Evolutionary conservation across 92 coral and sea anemone genomes (phyloP), one percentile per base, ranked within the genome.

Genomic region (Epizoanthus illoricatus): DNA sequence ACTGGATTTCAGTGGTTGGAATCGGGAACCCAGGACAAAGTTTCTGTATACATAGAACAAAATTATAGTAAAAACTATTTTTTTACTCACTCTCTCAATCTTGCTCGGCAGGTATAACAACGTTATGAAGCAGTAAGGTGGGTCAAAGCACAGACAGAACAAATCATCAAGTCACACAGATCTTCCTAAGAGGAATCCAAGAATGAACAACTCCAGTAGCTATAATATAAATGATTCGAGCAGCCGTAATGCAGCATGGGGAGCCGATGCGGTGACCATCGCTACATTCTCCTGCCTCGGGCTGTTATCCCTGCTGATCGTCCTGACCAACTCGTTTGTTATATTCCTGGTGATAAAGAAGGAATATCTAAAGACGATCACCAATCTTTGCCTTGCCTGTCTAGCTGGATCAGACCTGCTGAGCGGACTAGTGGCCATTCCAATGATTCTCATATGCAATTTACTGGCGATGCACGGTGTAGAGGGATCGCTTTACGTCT

Each of bases 371-470:
- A 86, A 83, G 71, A 92, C 91, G 3, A 84, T 84, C 17, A 89
- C 96, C 40, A 92, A 92, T 65, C 75, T 87, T 39, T 89, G 89
- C 81, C 93, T 92, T 20, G 93, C 88, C 58, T 90, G 96, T 69
- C 81, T 92, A 63, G 96, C 96, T 11, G 72, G 80, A 5, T 89
- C 91, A 8, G 96, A 92, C 69, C 86, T 92, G 84, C 76, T 92
- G 21, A 86, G 91, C 3, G 96, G 93, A 0, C 79, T 92, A 24
- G 84, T 80, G 55, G 93, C 87, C 23, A 87, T 92, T 18, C 96
- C 96, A 15, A 57, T 92, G 57, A 89, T 92, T 3, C 74, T 92
- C 19, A 13, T 90, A 43, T 92, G 96, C 62, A 92, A 69, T 71
- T 39, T 85, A 24, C 68, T 39, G 2, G 16, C 64, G 1, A 33